Percentiles rank a stretch among this genome's conserved stretches.
Evolutionary conservation across 2,113 vertebrate genomes (phyloP).

Genomic region (Mugil cephalus): DNA sequence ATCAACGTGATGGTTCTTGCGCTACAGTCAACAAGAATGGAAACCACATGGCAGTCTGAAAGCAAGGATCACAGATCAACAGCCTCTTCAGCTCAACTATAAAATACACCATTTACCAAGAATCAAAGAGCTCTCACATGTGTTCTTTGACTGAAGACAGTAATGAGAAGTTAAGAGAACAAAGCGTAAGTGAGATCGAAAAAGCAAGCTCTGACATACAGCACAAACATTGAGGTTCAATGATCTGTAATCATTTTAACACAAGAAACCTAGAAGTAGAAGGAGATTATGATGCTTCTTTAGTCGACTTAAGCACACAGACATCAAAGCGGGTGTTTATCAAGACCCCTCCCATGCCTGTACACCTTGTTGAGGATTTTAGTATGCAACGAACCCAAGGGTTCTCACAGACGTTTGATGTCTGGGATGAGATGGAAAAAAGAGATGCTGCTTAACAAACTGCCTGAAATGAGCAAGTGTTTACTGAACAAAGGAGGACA

Average conservation of each 20-base stretch:
- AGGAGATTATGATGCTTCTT: slow-evolving; percentile 38
- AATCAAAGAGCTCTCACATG: slow-evolving; percentile 41
- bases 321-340: slow-evolving; percentile 70
- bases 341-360: slow-evolving; percentile 55
- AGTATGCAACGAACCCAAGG: slow-evolving; percentile 44
- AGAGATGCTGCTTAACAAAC: slow-evolving; percentile 67
- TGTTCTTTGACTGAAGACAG: slow-evolving; percentile 14
- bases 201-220: slow-evolving; percentile 6
- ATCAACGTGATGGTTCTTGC: not conserved
- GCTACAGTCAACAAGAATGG: not conserved
- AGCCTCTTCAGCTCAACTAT: not conserved
- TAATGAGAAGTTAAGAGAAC: slow-evolving; percentile 53
- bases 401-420: slow-evolving; percentile 70
- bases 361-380: slow-evolving; percentile 68
- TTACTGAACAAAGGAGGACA: slow-evolving; percentile 64
- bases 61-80: slow-evolving; percentile 22
- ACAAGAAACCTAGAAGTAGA: slow-evolving; percentile 37
- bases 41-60: slow-evolving; percentile 8
- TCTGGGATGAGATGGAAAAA: slow-evolving; percentile 67
- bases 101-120: slow-evolving; percentile 19
- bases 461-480: slow-evolving; percentile 57
- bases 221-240: not conserved
- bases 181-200: slow-evolving; percentile 40
- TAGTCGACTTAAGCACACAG: slow-evolving; percentile 46
- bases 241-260: slow-evolving; percentile 49